Base-by-base conservation (phyloP, 2,113 vertebrate species). In the Butorides virescens region DNA sequence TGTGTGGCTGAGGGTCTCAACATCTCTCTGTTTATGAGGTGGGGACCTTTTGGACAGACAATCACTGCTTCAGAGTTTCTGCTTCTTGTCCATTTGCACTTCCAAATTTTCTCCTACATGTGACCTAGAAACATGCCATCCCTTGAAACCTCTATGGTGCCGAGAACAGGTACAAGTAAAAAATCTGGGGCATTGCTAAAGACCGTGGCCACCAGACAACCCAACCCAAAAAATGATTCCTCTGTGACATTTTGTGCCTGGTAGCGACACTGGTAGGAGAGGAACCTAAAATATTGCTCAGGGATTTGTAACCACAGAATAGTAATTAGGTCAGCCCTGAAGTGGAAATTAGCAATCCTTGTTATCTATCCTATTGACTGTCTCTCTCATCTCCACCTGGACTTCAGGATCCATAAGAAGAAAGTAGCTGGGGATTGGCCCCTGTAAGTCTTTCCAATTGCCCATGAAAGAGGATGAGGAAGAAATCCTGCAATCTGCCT, bases 81-180 rank as follows among this genome's bases (percentile, higher is more conserved):
- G 34, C 11, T 89, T 55, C 73, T 81, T 76, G 20, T 32, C n/a
- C 39, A 65, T 29, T 14, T 47, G 21, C 8, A 15, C 6, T 65
- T 80, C 32, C 0, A 34, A 39, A 68, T 47, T n/a, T 0, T 44
- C 14, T 73, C 50, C 27, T 58, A 3, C 7, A 11, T 14, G 19
- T 19, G 25, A 77, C 50, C 21, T 34, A 49, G 44, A 92, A 85
- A 53, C 18, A 47, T 15, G 7, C 8, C 37, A 82, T 10, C 2
- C 26, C 32, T 50, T 71, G 21, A 67, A 58, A 81, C 2, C 11
- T 37, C 20, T 37, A 1, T 34, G 30, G 10, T 39, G 34, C 39
- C 1, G 3, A 80, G 55, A 50, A 36, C 14, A 16, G 3, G 9
- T 37, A 2, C 8, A 42, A 0, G 0, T 20, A 20, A 46, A 10